Conservation (phyloP, 2,888 invertebrate genomes). For the Xylota segnis region DNA sequence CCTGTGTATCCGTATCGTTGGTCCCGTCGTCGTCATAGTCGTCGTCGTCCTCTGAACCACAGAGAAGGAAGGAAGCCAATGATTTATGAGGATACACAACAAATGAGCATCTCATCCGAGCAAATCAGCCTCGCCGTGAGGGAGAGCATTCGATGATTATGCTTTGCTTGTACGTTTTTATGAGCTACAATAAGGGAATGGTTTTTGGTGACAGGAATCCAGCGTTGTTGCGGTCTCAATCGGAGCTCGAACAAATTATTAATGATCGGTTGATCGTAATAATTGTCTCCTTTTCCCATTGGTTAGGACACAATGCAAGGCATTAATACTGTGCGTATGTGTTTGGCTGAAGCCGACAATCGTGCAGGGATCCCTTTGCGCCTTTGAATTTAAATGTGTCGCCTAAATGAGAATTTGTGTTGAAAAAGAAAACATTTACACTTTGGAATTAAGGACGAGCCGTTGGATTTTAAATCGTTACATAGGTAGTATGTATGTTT, state of each 20-base stretch:
- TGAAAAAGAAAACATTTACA: slow-evolving; percentile 32
- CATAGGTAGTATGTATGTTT: slow-evolving; percentile 1
- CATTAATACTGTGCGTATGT: slow-evolving; percentile 53
- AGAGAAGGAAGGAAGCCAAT: slow-evolving; percentile 68
- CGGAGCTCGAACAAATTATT: slow-evolving; percentile 76
- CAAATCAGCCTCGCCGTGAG: slow-evolving; percentile 72
- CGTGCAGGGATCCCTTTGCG: slow-evolving; percentile 37
- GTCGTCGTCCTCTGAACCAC: slow-evolving; percentile 58
- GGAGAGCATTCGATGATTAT: slow-evolving; percentile 70
- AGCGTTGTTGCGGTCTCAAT: slow-evolving; percentile 77
- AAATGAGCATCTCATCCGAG: slow-evolving; percentile 77
- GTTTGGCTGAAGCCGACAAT: slow-evolving; percentile 70
- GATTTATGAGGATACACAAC: slow-evolving; percentile 77
- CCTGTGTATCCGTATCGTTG: slow-evolving; percentile 38
- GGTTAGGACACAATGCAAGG: slow-evolving; percentile 68
- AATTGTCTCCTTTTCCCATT: slow-evolving; percentile 75
- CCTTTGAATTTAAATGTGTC: slow-evolving; percentile 67
- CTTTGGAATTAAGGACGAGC: slow-evolving; percentile 41
- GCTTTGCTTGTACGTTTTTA: slow-evolving; percentile 76
- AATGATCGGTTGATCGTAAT: slow-evolving; percentile 77
- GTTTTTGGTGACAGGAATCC: slow-evolving; percentile 77
- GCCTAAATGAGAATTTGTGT: slow-evolving; percentile 62
- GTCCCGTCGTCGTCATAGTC: neutral
- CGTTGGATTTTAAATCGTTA: slow-evolving; percentile 22
- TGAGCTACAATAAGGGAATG: slow-evolving; percentile 75